Percentiles rank a stretch among this genome's conserved stretches.
Evolutionary conservation across 2,888 invertebrate species (phyloP).

Genomic region (Thereva unica): DNA sequence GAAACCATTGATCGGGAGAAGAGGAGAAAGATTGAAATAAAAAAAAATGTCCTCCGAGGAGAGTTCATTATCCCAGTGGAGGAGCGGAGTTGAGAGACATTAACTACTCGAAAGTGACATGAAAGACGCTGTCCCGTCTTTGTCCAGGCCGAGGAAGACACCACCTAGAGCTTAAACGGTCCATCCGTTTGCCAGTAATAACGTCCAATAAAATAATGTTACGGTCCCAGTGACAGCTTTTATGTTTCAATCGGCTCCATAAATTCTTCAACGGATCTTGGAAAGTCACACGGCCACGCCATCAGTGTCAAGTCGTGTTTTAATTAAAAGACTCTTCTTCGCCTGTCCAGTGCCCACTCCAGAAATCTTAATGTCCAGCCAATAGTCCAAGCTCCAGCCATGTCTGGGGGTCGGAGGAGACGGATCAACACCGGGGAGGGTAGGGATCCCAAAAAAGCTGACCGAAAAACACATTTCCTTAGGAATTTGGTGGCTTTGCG

Average conservation of each 20-base stretch:
- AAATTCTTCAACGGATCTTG: conserved; percentile 23
- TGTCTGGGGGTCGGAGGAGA: neutral
- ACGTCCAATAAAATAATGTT: conserved; percentile 37
- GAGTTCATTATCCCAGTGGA: conserved; percentile 15
- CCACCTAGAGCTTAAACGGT: neutral
- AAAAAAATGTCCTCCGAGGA: conserved; percentile 6
- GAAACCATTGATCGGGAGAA: too few relatives aligned
- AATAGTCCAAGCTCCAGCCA: neutral
- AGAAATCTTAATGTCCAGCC: neutral
- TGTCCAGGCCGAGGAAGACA: neutral
- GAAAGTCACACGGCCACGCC: conserved; percentile 19
- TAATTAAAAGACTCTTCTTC: conserved; percentile 19
- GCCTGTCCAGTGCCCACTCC: neutral
- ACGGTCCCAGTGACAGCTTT: conserved; percentile 38
- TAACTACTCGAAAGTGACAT: conserved; percentile 18
- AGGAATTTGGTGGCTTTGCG: neutral
- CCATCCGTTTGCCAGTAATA: conserved; percentile 5
- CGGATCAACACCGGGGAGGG: neutral
- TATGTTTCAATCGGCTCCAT: conserved; percentile 39
- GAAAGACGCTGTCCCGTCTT: conserved; percentile 9
- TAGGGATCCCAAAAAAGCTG: conserved; percentile 4
- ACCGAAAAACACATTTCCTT: conserved; percentile 1
- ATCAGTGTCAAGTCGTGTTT: conserved; percentile 19
- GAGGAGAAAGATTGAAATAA: neutral
- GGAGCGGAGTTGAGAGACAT: conserved; percentile 4